Evolutionary conservation across 2,113 vertebrate species (phyloP), one percentile per base, ranked within the genome.

Genomic region (Eudyptes chrysolophus): DNA sequence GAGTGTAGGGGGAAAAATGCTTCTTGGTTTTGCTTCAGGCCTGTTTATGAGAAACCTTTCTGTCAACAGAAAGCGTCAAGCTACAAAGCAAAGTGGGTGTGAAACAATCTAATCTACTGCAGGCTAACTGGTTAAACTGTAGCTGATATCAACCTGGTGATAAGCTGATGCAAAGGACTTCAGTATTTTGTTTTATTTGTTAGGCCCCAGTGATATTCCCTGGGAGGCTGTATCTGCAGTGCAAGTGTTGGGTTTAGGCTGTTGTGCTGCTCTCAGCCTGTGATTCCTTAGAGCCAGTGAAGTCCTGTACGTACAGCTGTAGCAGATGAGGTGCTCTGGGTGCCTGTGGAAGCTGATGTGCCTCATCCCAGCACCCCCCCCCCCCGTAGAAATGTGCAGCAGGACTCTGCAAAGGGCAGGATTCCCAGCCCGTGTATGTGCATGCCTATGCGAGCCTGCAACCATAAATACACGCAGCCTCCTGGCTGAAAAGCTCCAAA

Each of bases 291-390:
- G 20, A 32, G 29, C 16, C 20, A 38, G 48, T 8, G 52, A 36
- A 58, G 12, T 2, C 8, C 34, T n/a, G 12, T 13, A 22, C 1
- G 8, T 46, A 5, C 2, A 3, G 49, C 5, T 68, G 54, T 11
- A 58, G 36, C 16, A n/a, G 34, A 16, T 7, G 36, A 54, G 40
- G 13, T 58, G 25, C 16, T 81, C 11, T 46, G 19, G n/a, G 24
- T 46, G 42, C 29, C 36, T 54, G 0, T n/a, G 26, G 64, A 51
- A 54, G 36, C 44, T 22, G 21, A 17, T 25, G 15, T 74, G 25
- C 27, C 32, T 77, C 18, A 15, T 75, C 6, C 21, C 26, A 74
- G 21, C 21, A 69, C 17, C 36, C 8, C 44, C 18, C 15, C 8
- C 44, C 18, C 34, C 30, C 2, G 1, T 36, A 25, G 44, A 51